Evolutionary conservation across 2,888 invertebrate species (phyloP).

Genomic region (Ormyrus nitidulus): DNA sequence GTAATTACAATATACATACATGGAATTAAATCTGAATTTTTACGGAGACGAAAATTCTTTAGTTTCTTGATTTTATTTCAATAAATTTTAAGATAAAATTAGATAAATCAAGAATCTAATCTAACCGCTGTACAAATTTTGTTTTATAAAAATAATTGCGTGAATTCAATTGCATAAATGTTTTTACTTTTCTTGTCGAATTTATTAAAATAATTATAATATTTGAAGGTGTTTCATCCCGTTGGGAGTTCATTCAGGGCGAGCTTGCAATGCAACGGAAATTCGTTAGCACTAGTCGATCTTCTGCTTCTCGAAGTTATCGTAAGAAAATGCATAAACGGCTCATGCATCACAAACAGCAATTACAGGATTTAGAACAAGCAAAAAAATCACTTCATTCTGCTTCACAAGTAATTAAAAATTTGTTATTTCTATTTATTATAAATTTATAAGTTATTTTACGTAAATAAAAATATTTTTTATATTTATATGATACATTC

Average conservation of each 20-base stretch:
- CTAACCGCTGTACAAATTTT: neutral
- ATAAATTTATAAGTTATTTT: constrained; percentile 5
- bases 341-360: constrained; percentile 82
- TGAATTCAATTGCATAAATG: no score
- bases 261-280: constrained; percentile 80
- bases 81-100: no score
- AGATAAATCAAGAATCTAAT: no score
- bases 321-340: constrained; percentile 85
- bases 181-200: no score
- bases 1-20: constrained; percentile 58
- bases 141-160: neutral
- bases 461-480: neutral
- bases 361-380: constrained; percentile 83
- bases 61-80: no score
- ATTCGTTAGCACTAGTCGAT: constrained; percentile 69
- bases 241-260: constrained; percentile 95
- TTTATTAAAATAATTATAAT: constrained; percentile 50
- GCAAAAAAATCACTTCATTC: constrained; percentile 80
- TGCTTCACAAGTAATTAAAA: constrained; percentile 72
- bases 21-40: constrained; percentile 14
- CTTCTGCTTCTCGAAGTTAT: constrained; percentile 77
- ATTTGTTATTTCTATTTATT: constrained; percentile 42
- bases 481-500: constrained; percentile 25
- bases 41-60: neutral
- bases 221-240: constrained; percentile 74